Base-by-base conservation (phyloP, 2,888 invertebrate species). In the Pachycephus smyrnensis region DNA sequence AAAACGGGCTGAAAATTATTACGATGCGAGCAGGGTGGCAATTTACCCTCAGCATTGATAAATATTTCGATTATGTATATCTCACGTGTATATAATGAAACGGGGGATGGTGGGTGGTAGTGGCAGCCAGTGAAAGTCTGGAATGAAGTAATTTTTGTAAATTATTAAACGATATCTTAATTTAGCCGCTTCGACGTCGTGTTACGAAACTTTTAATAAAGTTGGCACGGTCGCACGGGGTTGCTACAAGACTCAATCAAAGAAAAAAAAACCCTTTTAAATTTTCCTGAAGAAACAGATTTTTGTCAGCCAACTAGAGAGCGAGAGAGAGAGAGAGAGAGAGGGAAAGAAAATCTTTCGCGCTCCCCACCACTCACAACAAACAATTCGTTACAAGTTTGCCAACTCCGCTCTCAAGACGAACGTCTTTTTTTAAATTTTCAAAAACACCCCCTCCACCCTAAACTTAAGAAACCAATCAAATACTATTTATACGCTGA, bases 151-250 rank as follows among this genome's bases (percentile, higher is more conserved):
- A 73, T 80, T 82, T 80, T 82, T 82, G n/a, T 77, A 80, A 88
- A 86, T 86, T 85, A 86, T 84, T 84, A 87, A 86, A 84, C 85
- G 84, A 87, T 87, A 86, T 86, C 87, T 88, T 88, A 86, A 88
- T 87, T 88, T 32, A 69, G 69, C 33, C 37, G 75, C 32, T 36
- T 85, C 84, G 83, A 85, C 81, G 81, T 81, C 78, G 80, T 77
- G 78, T 79, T 79, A 80, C 76, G 79, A 85, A 88, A 88, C 86
- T 89, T 89, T 89, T 86, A 87, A 88, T 88, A 88, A 88, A 88
- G 86, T 88, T 88, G 68, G 31, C 37, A 79, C 68, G 74, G 74
- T 80, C 80, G 79, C 75, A 80, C 75, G 75, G 68, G 75, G 79
- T 77, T 75, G 74, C 75, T 55, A 36, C n/a, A 36, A 15, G 77